A percentile compares a stretch with the other conserved stretches of the same genome.
These are phyloP conservation scores for Cheilosia impressa DNA, from an alignment of 2,888 invertebrate genomes.

Conservation along the genomic window DNA sequence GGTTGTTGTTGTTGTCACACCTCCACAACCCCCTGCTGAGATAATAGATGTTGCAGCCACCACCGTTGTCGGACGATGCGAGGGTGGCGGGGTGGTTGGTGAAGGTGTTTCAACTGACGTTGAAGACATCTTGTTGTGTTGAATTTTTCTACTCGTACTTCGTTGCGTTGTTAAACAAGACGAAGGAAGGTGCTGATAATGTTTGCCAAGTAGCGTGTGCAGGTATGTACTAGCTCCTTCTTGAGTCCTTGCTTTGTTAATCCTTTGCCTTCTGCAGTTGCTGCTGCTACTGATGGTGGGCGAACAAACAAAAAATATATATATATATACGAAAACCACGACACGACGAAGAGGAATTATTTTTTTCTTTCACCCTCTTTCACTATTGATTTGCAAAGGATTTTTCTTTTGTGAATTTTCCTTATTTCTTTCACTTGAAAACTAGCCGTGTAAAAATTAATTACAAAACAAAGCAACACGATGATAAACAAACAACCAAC, in stretches of 20 bases:
- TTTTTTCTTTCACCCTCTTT: constrained; percentile 43
- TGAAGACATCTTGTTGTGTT: constrained; percentile 78
- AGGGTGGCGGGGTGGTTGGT: constrained; percentile 77
- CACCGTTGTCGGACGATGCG: constrained; percentile 75
- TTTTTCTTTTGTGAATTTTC: constrained; percentile 24
- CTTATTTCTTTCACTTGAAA: constrained; percentile 17
- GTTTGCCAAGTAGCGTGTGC: constrained; percentile 11
- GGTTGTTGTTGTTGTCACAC: constrained; percentile 74
- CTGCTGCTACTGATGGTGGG: constrained; percentile 23
- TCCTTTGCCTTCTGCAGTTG: constrained; percentile 43
- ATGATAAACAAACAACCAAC: constrained; percentile 29
- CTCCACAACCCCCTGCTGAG: constrained; percentile 65
- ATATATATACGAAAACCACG: constrained; percentile 30
- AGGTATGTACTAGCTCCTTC: constrained; percentile 22
- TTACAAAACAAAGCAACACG: constrained; percentile 21
- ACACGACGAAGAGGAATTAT: constrained; percentile 43
- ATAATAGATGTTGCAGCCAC: constrained; percentile 72
- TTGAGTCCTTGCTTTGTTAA: constrained; percentile 35
- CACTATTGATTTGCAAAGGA: constrained; percentile 60
- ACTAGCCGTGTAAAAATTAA: background rate
- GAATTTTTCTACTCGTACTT: constrained; percentile 40
- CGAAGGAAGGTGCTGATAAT: constrained; percentile 9
- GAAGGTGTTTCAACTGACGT: constrained; percentile 79
- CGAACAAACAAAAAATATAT: constrained; percentile 34
- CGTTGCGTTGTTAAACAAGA: constrained; percentile 39